phyloP scores from a whole-genome alignment of 1,140 invertebrate genomes.

The Pseudomyrmex sp. region DNA sequence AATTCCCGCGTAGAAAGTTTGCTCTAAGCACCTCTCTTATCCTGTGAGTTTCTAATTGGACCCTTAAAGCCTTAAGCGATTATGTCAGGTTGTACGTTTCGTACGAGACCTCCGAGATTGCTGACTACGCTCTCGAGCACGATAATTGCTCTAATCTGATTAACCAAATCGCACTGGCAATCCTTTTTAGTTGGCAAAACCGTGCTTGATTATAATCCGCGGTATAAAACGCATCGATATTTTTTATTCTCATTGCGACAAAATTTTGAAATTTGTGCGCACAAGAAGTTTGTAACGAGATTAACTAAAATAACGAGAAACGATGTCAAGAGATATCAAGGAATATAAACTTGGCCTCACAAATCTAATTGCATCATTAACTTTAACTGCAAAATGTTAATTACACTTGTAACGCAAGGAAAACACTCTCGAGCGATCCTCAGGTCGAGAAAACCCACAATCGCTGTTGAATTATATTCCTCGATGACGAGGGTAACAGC shows the following conservation, averaged over 20 bases:
- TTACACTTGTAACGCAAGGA: not conserved
- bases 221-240: not conserved
- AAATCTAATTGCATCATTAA: conserved; percentile 19
- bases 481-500: conserved; percentile 12
- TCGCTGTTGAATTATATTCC: conserved; percentile 30
- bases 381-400: not conserved
- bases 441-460: not conserved
- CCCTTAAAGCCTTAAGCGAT: conserved; percentile 24
- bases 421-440: not conserved
- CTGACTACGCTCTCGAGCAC: conserved; percentile 8
- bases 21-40: conserved; percentile 66
- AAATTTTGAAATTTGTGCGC: not conserved
- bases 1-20: conserved; percentile 40
- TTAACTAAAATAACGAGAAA: not conserved
- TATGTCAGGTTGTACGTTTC: conserved; percentile 56
- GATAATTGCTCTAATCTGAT: conserved; percentile 70
- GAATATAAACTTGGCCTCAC: not conserved
- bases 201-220: conserved; percentile 28
- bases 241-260: not conserved
- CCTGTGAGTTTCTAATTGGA: conserved; percentile 72
- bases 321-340: not conserved
- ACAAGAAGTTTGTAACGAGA: not conserved
- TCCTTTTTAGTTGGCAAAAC: not conserved
- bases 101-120: conserved; percentile 18
- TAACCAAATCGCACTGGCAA: conserved; percentile 49